Conservation (phyloP, 1,140 invertebrate species). For the Saccostrea cuccullata region DNA sequence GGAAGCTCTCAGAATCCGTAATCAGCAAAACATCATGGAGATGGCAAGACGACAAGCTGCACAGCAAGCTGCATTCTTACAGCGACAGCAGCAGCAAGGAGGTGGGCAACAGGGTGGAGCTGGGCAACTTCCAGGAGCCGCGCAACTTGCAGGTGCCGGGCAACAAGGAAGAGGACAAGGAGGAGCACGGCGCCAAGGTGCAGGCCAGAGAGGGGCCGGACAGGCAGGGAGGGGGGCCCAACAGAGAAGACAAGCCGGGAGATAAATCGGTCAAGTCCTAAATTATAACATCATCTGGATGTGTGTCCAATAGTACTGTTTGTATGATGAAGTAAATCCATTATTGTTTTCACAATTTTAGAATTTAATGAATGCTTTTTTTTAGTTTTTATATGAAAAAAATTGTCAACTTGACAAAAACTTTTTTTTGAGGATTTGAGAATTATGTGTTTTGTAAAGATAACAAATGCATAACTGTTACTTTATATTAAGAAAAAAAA, state of each 20-base stretch:
- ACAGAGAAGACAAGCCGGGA: not conserved
- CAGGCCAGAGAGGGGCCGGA: not conserved
- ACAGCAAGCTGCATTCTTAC: not conserved
- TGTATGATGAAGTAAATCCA: not conserved
- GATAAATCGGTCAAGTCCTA: not conserved
- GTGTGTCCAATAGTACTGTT: slow-evolving; percentile 3
- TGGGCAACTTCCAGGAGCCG: not conserved
- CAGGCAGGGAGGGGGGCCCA: not conserved
- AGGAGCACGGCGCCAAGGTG: not conserved
- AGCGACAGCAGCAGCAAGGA: not conserved
- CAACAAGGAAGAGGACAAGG: not conserved
- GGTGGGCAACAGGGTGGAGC: not conserved
- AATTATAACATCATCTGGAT: not conserved
- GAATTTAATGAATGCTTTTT: not conserved
- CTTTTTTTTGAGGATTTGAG: not conserved
- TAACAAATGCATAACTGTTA: no score
- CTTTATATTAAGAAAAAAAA: no score
- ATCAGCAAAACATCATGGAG: not conserved
- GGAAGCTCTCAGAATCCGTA: not conserved
- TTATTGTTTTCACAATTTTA: not conserved
- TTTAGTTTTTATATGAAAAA: not conserved
- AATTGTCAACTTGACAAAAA: not conserved
- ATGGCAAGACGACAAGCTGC: not conserved
- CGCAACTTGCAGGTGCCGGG: not conserved
- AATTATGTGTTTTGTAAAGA: not conserved